These are phyloP conservation scores for Paracentrotus lividus DNA, from an alignment of 53 echinoderm and acorn worm species.

Conservation along the genomic window DNA sequence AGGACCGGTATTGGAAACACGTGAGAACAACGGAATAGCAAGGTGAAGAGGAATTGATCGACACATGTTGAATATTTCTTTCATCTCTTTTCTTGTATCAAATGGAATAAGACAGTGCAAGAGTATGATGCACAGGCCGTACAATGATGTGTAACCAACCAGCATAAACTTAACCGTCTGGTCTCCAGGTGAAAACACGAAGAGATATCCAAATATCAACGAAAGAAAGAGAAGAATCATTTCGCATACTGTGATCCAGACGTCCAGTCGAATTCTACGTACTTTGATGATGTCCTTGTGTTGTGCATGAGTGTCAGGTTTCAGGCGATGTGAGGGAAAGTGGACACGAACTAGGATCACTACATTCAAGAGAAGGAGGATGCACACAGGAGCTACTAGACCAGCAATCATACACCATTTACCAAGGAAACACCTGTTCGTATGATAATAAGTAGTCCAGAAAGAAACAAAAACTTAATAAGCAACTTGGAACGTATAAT, in stretches of 20 bases:
- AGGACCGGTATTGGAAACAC: background rate
- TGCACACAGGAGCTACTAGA: background rate
- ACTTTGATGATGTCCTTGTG: background rate
- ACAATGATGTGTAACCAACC: background rate
- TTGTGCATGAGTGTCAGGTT: background rate
- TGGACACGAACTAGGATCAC: background rate
- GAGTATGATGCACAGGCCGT: background rate
- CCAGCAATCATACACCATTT: background rate
- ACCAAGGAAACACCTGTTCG: background rate
- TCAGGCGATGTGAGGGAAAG: background rate
- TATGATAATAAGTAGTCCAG: too few relatives aligned
- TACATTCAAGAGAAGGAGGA: background rate
- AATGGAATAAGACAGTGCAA: background rate
- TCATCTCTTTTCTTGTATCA: background rate
- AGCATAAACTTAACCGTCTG: background rate
- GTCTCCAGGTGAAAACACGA: background rate
- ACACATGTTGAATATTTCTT: background rate
- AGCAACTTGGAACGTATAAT: too few relatives aligned
- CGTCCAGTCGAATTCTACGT: background rate
- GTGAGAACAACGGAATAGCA: background rate
- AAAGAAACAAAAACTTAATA: too few relatives aligned
- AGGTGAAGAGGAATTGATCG: background rate
- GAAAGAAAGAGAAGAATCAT: background rate
- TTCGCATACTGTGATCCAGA: background rate
- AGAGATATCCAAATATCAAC: background rate